Evolutionary conservation across 2,113 vertebrate genomes (phyloP).

Genomic region (Cyanoderma ruficeps): DNA sequence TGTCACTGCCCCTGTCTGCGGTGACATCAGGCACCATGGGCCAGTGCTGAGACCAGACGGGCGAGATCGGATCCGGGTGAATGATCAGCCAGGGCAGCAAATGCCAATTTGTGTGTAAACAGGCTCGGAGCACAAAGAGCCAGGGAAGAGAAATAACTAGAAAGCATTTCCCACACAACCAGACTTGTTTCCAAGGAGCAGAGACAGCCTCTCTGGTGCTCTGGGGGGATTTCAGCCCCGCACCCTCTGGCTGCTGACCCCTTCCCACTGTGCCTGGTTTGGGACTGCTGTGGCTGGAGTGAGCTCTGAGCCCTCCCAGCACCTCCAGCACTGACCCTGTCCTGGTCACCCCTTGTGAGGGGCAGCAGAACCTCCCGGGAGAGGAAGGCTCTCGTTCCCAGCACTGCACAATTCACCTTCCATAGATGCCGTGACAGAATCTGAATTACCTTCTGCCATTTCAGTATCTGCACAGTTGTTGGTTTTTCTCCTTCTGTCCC

Average conservation of each 20-base stretch:
- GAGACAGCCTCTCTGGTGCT: not conserved
- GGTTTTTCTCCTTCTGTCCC: not conserved
- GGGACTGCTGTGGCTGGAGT: fast-evolving
- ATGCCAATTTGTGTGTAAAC: not conserved
- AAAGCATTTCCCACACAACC: not conserved
- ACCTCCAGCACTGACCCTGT: not conserved
- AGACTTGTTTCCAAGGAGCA: conserved; percentile 11
- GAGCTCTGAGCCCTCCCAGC: not conserved
- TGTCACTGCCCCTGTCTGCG: fast-evolving
- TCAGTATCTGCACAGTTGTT: not conserved
- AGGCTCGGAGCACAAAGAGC: not conserved
- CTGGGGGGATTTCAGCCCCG: fast-evolving
- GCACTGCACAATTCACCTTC: not conserved
- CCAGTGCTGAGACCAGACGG: not conserved
- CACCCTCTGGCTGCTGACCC: not conserved
- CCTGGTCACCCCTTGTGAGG: not conserved
- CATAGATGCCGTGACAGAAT: not conserved
- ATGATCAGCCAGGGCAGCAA: conserved; percentile 15
- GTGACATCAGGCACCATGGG: not conserved
- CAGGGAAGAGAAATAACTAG: not conserved
- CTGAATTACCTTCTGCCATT: not conserved
- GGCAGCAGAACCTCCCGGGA: not conserved
- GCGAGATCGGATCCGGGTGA: not conserved
- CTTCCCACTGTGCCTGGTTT: fast-evolving
- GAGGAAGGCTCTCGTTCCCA: not conserved